Conservation (phyloP, 2,888 invertebrate genomes). For the Drosophila macrospina region DNA sequence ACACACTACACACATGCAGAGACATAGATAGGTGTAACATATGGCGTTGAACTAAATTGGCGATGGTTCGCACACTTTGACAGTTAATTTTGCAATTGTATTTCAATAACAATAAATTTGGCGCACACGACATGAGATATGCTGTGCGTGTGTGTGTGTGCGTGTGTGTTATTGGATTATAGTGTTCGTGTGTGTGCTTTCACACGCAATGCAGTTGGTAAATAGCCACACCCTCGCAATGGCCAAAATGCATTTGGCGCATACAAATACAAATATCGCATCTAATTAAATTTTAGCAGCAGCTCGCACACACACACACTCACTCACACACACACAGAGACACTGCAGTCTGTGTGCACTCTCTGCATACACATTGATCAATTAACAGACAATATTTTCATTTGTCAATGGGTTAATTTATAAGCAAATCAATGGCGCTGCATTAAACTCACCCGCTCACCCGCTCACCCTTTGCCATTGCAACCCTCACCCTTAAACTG, state of each 20-base stretch:
- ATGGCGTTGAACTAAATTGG: conserved; percentile 68
- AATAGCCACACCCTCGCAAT: conserved; percentile 46
- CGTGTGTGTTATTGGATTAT: too few species aligned
- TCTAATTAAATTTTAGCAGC: conserved; percentile 83
- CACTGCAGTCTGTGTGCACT: conserved; percentile 43
- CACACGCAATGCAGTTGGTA: conserved; percentile 48
- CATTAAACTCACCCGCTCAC: conserved; percentile 43
- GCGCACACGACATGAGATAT: conserved; percentile 76
- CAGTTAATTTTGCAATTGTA: conserved; percentile 85
- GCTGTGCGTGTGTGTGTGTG: conserved; percentile 25
- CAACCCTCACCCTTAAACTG: neutral
- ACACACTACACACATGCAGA: neutral
- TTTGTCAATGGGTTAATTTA: conserved; percentile 85
- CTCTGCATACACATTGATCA: conserved; percentile 84
- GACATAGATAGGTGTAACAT: conserved; percentile 49
- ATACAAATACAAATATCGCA: conserved; percentile 72
- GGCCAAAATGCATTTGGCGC: conserved; percentile 57
- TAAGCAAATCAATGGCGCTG: conserved; percentile 75
- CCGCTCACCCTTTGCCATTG: conserved; percentile 1
- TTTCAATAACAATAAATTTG: conserved; percentile 84
- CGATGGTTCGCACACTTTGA: conserved; percentile 80
- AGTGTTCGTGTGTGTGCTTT: conserved; percentile 26
- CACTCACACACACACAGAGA: conserved; percentile 17
- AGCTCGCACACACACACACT: conserved; percentile 19
- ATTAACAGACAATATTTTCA: conserved; percentile 86